These are phyloP conservation scores for Bostrychus sinensis DNA, from an alignment of 2,113 vertebrate species.

Conservation along the genomic window DNA sequence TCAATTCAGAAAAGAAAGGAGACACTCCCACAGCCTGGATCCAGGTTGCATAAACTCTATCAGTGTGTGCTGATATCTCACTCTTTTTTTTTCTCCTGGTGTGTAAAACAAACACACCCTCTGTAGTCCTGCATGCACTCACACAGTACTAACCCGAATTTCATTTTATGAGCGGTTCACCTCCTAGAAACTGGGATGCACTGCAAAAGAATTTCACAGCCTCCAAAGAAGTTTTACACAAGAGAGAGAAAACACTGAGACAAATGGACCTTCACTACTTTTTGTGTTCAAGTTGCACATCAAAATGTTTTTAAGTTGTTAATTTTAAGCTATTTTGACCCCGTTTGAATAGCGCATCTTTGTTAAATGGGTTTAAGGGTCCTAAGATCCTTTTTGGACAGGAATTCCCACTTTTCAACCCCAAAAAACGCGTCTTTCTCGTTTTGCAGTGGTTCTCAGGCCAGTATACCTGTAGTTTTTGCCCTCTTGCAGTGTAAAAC, in stretches of 20 bases:
- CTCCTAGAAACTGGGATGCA: slow-evolving; percentile 11
- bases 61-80: neutral
- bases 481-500: neutral
- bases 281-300: neutral
- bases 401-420: no score
- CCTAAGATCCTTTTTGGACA: no score
- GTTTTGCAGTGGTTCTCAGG: neutral
- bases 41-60: slow-evolving; percentile 13
- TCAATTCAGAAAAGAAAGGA: neutral
- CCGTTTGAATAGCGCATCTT: neutral
- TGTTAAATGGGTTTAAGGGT: neutral
- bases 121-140: neutral
- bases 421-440: neutral
- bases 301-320: neutral
- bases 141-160: slow-evolving; percentile 5
- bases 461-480: neutral
- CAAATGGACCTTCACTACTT: neutral
- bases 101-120: neutral
- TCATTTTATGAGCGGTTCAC: neutral
- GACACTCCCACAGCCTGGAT: neutral
- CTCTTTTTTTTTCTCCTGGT: no score
- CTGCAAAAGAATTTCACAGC: slow-evolving; percentile 58
- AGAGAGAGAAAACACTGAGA: slow-evolving; percentile 27
- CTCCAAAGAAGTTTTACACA: slow-evolving; percentile 44
- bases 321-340: neutral